These are phyloP conservation scores for Dysmachus trigonus DNA, from an alignment of 2,888 invertebrate species.

Conservation along the genomic window DNA sequence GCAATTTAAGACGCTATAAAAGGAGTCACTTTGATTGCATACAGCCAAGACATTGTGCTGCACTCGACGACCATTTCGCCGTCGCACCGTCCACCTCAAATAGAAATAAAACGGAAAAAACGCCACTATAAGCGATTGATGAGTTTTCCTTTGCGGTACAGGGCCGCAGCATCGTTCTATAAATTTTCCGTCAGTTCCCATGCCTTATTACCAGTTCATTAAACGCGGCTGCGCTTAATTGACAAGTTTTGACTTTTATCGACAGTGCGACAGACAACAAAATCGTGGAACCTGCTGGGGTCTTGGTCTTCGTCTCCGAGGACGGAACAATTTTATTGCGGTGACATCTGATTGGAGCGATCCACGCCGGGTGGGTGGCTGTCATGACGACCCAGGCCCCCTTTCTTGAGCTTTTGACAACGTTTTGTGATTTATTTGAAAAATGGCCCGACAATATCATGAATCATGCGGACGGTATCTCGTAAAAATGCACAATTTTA, in stretches of 20 bases:
- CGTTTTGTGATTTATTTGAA: not conserved
- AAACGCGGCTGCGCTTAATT: constrained; percentile 39
- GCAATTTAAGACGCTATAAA: constrained; percentile 49
- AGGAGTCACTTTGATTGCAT: constrained; percentile 43
- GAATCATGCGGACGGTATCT: not conserved
- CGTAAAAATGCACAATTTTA: not conserved
- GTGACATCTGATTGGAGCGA: constrained; percentile 4
- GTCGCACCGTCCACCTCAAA: constrained; percentile 24
- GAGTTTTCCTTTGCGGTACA: constrained; percentile 37
- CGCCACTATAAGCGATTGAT: constrained; percentile 29
- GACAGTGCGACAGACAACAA: constrained; percentile 31
- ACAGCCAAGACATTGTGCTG: constrained; percentile 21
- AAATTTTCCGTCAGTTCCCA: constrained; percentile 43
- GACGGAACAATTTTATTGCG: constrained; percentile 15
- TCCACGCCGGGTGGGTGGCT: not conserved
- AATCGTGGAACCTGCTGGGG: constrained; percentile 21
- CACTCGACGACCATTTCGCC: constrained; percentile 16
- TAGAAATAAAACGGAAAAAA: constrained; percentile 29
- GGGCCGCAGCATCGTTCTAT: constrained; percentile 22
- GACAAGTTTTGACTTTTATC: constrained; percentile 46
- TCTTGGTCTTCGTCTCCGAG: not conserved
- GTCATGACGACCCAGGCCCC: not conserved
- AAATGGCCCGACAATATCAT: not conserved
- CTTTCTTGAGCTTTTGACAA: not conserved
- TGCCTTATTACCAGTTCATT: constrained; percentile 44